Conservation (phyloP, 2,113 vertebrate species). For the Plectropomus leopardus region DNA sequence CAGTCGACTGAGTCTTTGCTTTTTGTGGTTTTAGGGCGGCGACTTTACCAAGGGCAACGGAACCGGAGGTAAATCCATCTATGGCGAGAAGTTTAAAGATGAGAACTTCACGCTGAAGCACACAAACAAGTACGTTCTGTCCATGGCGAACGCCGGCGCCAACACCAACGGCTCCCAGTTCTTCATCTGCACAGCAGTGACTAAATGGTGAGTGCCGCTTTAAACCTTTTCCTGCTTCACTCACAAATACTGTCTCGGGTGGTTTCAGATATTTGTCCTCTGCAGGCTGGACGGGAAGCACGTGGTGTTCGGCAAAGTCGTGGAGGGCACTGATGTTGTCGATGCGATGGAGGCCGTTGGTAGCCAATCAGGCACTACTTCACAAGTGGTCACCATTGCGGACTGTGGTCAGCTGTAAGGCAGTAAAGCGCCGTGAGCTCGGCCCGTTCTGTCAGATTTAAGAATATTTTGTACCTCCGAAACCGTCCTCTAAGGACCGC, state of each 20-base stretch:
- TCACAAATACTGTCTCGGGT: neutral
- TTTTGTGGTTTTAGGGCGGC: constrained; percentile 85
- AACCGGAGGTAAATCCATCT: constrained; percentile 96
- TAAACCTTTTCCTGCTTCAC: neutral
- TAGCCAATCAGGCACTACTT: constrained; percentile 80
- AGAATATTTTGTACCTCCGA: neutral
- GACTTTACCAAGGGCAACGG: constrained; percentile 95
- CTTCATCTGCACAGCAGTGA: constrained; percentile 91
- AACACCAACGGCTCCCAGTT: constrained; percentile 98
- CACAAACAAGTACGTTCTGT: constrained; percentile 86
- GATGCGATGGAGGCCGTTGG: constrained; percentile 87
- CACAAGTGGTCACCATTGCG: constrained; percentile 85
- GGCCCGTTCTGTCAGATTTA: neutral
- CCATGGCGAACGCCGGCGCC: constrained; percentile 95
- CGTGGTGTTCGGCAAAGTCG: constrained; percentile 91
- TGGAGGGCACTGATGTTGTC: constrained; percentile 88
- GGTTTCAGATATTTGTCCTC: neutral
- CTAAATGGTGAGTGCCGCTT: constrained; percentile 86
- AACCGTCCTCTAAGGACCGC: neutral
- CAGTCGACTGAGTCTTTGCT: neutral
- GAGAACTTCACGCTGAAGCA: constrained; percentile 97
- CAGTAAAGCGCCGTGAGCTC: neutral
- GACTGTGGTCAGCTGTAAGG: constrained; percentile 85
- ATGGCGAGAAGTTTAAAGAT: constrained; percentile 92
- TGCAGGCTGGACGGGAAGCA: constrained; percentile 95